These are phyloP conservation scores for Engraulis encrasicolus DNA, from an alignment of 2,113 vertebrate species.

Conservation along the genomic window DNA sequence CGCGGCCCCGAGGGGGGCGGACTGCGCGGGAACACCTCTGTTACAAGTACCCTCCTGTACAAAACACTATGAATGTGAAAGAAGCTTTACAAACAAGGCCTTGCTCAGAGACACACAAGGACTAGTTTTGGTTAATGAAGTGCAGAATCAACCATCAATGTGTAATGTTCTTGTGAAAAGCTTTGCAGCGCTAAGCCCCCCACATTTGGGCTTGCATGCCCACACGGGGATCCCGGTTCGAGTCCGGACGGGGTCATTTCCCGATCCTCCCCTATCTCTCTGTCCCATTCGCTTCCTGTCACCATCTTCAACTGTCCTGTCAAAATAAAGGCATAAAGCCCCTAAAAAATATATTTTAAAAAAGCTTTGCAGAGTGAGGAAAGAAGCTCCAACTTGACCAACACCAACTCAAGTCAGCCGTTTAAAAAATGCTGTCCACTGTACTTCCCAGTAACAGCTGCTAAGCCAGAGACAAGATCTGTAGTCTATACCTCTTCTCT, in stretches of 20 bases:
- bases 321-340: too few species aligned
- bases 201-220: too few species aligned
- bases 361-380: background rate
- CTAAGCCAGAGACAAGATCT: background rate
- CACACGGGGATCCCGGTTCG: too few species aligned
- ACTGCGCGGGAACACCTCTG: too few species aligned
- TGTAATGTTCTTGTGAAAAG: background rate
- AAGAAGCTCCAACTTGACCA: background rate
- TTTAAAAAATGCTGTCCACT: background rate
- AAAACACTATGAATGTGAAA: background rate
- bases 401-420: background rate
- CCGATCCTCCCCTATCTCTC: too few species aligned
- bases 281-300: too few species aligned
- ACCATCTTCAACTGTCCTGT: too few species aligned
- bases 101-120: background rate
- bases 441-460: background rate
- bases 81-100: background rate
- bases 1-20: too few species aligned
- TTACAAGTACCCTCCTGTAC: background rate
- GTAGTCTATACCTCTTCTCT: background rate
- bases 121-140: too few species aligned
- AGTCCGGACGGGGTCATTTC: too few species aligned
- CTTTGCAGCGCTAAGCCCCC: background rate
- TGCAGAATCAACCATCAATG: too few species aligned
- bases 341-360: too few species aligned